Evolutionary conservation across 2,113 vertebrate species (phyloP), one percentile per base, ranked within the genome.

Genomic region (Mungos mungo): DNA sequence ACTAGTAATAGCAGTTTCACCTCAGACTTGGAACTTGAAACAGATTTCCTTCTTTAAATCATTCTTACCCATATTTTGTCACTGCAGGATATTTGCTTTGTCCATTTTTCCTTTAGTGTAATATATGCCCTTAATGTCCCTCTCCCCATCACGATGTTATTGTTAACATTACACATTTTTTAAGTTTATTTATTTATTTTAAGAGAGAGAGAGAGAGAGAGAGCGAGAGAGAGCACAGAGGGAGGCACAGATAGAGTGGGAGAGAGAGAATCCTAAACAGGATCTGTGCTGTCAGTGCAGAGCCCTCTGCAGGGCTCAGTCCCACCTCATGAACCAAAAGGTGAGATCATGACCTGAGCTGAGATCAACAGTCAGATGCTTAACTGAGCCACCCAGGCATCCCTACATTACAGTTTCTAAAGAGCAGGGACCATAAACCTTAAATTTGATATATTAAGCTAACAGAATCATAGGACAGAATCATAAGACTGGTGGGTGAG

Each of bases 41-140:
- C 45, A 47, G 31, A n/a, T 85, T 12, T 80, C 21, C 52, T 95
- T 68, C 50, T 25, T 25, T 25, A 79, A 16, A 50, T 1, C 27
- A 21, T 94, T 82, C 60, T 79, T 89, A 65, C 35, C 38, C 93
- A 29, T 68, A 38, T n/a, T 93, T 96, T 68, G 21, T 82, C 52
- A 76, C 50, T 50, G 21, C 2, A 65, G 57, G 63, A 81, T 47
- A 89, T 11, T 29, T 66, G 11, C 15, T 50, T 88, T 65, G n/a
- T 74, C 5, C 19, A 12, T 74, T 92, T 88, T 91, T 97, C 66
- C 72, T 95, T 93, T 72, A 87, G 4, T 60, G 83, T 76, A 92
- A 41, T 76, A 7, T 21, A 54, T n/a, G 18, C 31, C 23, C 47
- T 74, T 60, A 66, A 68, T 5, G 31, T 38, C 60, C 25, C 21